Evolutionary conservation across 2,888 invertebrate species (phyloP).

Genomic region (Lycophotia porphyrea): DNA sequence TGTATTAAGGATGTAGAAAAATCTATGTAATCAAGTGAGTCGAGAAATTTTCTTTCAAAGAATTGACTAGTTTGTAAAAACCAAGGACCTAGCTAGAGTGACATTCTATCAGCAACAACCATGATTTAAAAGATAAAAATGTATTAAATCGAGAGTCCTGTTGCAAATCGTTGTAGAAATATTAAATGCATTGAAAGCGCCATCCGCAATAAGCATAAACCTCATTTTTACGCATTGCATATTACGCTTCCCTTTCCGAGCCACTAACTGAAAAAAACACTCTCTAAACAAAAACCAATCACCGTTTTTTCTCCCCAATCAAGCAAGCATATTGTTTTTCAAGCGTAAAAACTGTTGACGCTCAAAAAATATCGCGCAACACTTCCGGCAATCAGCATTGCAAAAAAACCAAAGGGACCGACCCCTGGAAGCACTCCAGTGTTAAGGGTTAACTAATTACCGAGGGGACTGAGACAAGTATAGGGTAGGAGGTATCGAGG

Average conservation of each 20-base stretch:
- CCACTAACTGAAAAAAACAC: not conserved
- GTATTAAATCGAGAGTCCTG: not conserved
- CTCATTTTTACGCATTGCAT: not conserved
- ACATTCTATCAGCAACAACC: too few species aligned
- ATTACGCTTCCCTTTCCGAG: not conserved
- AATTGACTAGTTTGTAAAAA: not conserved
- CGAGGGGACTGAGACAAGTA: slow-evolving; percentile 28
- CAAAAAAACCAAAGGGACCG: slow-evolving; percentile 52
- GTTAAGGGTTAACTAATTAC: slow-evolving; percentile 77
- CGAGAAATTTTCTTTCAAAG: not conserved
- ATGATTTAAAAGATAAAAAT: too few species aligned
- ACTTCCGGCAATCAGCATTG: slow-evolving; percentile 69
- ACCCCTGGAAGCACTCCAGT: slow-evolving; percentile 49
- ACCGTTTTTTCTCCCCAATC: slow-evolving; percentile 40
- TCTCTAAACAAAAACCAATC: slow-evolving; percentile 1
- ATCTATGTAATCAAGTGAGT: not conserved
- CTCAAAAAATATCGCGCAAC: slow-evolving; percentile 52
- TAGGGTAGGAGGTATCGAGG: slow-evolving; percentile 13
- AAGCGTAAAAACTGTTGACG: slow-evolving; percentile 69
- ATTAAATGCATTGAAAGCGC: not conserved
- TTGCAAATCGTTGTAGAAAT: not conserved
- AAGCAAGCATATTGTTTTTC: slow-evolving; percentile 51
- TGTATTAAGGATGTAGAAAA: not conserved
- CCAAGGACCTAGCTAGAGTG: not conserved
- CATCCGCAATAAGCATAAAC: not conserved